Base-by-base conservation (phyloP, 1,140 invertebrate genomes). In the Tribolium madens region DNA sequence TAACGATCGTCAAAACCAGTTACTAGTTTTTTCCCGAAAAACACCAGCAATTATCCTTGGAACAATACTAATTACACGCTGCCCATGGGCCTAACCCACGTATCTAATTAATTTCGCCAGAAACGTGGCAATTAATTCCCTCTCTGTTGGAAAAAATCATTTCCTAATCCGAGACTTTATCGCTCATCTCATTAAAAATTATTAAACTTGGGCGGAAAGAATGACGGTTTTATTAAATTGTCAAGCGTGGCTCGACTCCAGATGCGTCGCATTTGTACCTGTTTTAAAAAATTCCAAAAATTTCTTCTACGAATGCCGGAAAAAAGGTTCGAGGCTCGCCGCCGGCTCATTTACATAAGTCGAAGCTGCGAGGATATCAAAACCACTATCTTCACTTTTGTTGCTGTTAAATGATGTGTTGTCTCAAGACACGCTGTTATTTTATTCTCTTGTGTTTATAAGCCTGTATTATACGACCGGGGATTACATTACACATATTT, bases 141-240 rank as follows among this genome's bases (percentile, higher is more conserved):
- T n/a, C n/a, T n/a, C n/a, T n/a, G n/a, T n/a, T n/a, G n/a, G 31
- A 64, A 64, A 33, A 26, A n/a, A n/a, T n/a, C n/a, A 26, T 26
- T 26, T 26, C 21, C 21, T 26, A 26, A 26, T 26, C 6, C 21
- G 21, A 26, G 6, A 57, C 31, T 64, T 64, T 64, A 64, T 64
- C n/a, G 57, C 57, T 12, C 57, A 64, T 77, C 47, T 71, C 71
- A 73, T 74, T 79, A 71, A 75, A 77, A 72, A 79, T 64, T 50
- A 79, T 79, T 53, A 75, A 75, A 17, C 2, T 2, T 9, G 13
- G 14, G 60, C 60, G 14, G 64, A 79, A 77, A 70, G 9, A 47
- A 26, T 71, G 77, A 80, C 77, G 76, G 74, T 80, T 80, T 72
- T 78, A 80, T 78, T 77, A 80, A 80, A 80, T 80, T 68, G 75